These are phyloP conservation scores for Poecilus cupreus DNA, from an alignment of 2,888 invertebrate species.

Conservation along the genomic window DNA sequence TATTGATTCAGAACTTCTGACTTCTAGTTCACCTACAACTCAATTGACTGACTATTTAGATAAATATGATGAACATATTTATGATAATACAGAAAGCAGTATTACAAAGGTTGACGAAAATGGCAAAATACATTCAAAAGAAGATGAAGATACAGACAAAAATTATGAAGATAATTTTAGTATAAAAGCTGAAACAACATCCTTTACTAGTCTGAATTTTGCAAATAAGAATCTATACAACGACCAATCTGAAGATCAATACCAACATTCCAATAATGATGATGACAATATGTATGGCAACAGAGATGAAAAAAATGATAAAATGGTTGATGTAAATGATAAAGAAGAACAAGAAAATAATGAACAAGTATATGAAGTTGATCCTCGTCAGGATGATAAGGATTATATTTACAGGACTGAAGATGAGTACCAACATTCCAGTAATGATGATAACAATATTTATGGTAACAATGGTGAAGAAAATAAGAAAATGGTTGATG, in stretches of 20 bases:
- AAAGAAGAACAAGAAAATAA: no score
- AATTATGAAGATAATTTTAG: conserved; percentile 6
- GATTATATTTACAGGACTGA: no score
- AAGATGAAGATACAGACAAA: background rate
- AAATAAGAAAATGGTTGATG: background rate
- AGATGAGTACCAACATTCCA: background rate
- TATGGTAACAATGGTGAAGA: no score
- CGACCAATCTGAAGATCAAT: background rate
- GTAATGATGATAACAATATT: background rate
- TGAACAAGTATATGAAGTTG: no score
- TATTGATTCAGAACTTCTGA: background rate
- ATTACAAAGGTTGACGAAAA: background rate
- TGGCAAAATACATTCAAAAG: background rate
- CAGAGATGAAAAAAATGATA: background rate
- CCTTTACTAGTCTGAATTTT: background rate
- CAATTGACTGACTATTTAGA: background rate
- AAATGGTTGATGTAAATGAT: no score
- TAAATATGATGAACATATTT: background rate
- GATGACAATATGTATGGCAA: background rate
- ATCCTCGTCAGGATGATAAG: no score
- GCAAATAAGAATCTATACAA: background rate
- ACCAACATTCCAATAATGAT: no score
- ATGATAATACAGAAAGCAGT: background rate
- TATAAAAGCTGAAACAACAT: background rate
- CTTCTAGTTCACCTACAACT: background rate